Percentiles rank a stretch among this genome's conserved stretches.
These are phyloP conservation scores for Sinohyriopsis cumingii DNA, from an alignment of 2,888 invertebrate species.

Conservation along the genomic window DNA sequence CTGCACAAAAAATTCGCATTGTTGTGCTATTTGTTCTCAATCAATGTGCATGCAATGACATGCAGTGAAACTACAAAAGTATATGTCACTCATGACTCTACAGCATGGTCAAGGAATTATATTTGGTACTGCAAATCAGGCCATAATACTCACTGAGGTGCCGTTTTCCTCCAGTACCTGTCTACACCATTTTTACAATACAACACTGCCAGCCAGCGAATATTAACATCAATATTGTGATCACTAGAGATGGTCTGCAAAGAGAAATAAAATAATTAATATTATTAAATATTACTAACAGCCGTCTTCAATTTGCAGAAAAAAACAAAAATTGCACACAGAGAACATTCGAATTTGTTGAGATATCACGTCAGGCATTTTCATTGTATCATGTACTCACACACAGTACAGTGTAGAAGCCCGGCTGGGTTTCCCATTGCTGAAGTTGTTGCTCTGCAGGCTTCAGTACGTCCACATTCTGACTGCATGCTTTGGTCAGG, in stretches of 20 bases:
- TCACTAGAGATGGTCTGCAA: conserved; percentile 83
- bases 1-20: too few species aligned
- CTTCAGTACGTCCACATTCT: conserved; percentile 86
- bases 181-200: conserved; percentile 96
- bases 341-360: not conserved
- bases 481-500: conserved; percentile 87
- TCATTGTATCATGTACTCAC: conserved; percentile 74
- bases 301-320: not conserved
- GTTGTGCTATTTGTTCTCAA: too few species aligned
- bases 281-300: not conserved
- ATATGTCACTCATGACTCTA: too few species aligned
- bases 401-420: conserved; percentile 88
- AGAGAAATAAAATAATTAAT: conserved; percentile 12
- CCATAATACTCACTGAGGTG: conserved; percentile 78
- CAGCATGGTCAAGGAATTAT: not conserved
- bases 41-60: too few species aligned
- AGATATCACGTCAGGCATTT: not conserved
- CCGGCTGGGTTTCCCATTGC: conserved; percentile 91
- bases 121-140: not conserved
- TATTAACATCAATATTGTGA: conserved; percentile 85
- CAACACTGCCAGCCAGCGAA: conserved; percentile 92
- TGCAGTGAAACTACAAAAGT: too few species aligned
- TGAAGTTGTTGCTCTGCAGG: conserved; percentile 89
- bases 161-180: conserved; percentile 89
- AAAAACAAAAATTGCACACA: not conserved